phyloP scores from a whole-genome alignment of 1,140 invertebrate species.

The Chrysomallon squamiferum region DNA sequence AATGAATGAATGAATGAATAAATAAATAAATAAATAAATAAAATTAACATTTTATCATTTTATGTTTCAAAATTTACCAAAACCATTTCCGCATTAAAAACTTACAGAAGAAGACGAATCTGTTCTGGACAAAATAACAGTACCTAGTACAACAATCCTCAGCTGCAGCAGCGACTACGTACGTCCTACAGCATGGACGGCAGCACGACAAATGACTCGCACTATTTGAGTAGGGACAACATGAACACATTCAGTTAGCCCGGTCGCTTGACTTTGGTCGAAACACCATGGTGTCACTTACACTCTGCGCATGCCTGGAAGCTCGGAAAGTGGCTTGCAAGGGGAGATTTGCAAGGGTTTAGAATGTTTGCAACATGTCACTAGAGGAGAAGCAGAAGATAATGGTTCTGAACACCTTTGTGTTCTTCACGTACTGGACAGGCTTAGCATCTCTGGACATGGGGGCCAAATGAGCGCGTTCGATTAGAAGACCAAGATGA shows the following conservation, averaged over 20 bases:
- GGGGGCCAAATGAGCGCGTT: background rate
- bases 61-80: too few relatives aligned
- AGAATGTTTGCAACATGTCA: slow-evolving; percentile 9
- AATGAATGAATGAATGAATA: too few relatives aligned
- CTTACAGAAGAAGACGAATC: too few relatives aligned
- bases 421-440: background rate
- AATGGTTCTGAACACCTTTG: background rate
- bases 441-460: background rate
- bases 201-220: too few relatives aligned
- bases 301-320: background rate
- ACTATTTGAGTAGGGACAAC: too few relatives aligned
- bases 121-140: too few relatives aligned
- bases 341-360: slow-evolving; percentile 5
- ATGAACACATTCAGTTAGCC: background rate
- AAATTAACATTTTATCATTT: too few relatives aligned
- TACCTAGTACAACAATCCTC: too few relatives aligned
- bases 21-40: too few relatives aligned
- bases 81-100: too few relatives aligned
- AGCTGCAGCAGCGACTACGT: too few relatives aligned
- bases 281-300: slow-evolving; percentile 3
- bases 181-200: too few relatives aligned
- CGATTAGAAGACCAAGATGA: background rate
- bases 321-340: background rate
- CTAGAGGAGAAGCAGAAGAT: background rate
- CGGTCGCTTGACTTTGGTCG: slow-evolving; percentile 1